Conservation (phyloP, 2,888 invertebrate genomes). For the Polydrusus tereticollis region DNA sequence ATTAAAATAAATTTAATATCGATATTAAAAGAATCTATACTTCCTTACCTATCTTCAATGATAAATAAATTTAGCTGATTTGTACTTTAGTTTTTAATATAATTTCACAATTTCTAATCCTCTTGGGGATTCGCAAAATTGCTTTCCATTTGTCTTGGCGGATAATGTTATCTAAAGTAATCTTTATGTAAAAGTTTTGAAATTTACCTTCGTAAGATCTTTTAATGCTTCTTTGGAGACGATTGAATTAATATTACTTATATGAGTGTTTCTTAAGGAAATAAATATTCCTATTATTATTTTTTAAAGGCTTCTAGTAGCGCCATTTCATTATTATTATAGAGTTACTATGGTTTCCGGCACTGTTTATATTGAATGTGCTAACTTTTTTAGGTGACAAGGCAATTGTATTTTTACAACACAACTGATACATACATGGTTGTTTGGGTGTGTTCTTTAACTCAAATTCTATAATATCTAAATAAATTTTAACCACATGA, state of each 20-base stretch:
- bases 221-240: background rate
- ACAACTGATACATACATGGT: no score
- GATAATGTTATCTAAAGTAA: conserved; percentile 3
- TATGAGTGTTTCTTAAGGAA: background rate
- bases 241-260: conserved; percentile 1
- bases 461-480: no score
- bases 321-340: no score
- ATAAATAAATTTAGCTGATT: background rate
- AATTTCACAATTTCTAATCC: background rate
- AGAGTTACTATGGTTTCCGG: no score
- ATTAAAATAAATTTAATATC: background rate
- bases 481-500: no score
- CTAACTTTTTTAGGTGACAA: no score
- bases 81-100: background rate
- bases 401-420: no score
- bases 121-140: background rate
- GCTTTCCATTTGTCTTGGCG: background rate
- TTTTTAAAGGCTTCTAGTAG: no score
- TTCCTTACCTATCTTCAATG: background rate
- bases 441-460: no score
- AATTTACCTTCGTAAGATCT: background rate
- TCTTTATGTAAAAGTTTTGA: conserved; percentile 2
- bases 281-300: background rate
- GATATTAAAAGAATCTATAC: background rate
- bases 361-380: no score